phyloP scores from a whole-genome alignment of 2,113 vertebrate species.

The Zapornia atra region DNA sequence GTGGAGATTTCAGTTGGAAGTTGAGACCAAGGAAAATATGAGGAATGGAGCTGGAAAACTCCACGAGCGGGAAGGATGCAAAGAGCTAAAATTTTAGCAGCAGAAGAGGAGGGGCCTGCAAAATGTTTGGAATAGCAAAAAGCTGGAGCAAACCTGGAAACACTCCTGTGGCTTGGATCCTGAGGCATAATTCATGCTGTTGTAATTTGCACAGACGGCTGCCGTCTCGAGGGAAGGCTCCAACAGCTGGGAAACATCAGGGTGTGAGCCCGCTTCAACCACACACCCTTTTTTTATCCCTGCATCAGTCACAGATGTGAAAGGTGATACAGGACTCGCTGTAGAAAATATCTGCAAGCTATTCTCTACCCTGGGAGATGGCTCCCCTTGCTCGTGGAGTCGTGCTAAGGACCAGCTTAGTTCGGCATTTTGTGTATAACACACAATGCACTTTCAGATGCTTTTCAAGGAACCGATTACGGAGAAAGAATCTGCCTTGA shows the following conservation, averaged over 20 bases:
- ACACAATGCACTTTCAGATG: neutral
- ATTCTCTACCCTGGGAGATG: neutral
- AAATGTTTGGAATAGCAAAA: conserved; percentile 40
- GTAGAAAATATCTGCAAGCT: neutral
- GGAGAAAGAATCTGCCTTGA: neutral
- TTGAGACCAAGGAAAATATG: conserved; percentile 29
- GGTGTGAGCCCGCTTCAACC: conserved; percentile 2
- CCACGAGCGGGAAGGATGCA: neutral
- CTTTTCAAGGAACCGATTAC: neutral
- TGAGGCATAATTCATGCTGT: conserved; percentile 14
- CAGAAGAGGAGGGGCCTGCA: conserved; percentile 35
- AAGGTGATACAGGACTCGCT: neutral
- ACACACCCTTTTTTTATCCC: conserved; percentile 2
- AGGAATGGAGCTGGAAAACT: conserved; percentile 44
- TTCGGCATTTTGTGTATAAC: neutral
- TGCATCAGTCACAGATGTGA: neutral
- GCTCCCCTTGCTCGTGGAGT: neutral
- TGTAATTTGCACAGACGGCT: conserved; percentile 36
- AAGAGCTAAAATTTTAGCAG: conserved; percentile 7
- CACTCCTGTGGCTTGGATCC: conserved; percentile 13
- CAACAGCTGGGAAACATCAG: conserved; percentile 66
- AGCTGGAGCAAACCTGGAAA: conserved; percentile 56
- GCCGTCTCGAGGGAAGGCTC: conserved; percentile 8
- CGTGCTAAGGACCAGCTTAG: neutral
- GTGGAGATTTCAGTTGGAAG: conserved; percentile 43